Base-by-base conservation (phyloP, 2,113 vertebrate genomes). In the Amphilophus citrinellus region DNA sequence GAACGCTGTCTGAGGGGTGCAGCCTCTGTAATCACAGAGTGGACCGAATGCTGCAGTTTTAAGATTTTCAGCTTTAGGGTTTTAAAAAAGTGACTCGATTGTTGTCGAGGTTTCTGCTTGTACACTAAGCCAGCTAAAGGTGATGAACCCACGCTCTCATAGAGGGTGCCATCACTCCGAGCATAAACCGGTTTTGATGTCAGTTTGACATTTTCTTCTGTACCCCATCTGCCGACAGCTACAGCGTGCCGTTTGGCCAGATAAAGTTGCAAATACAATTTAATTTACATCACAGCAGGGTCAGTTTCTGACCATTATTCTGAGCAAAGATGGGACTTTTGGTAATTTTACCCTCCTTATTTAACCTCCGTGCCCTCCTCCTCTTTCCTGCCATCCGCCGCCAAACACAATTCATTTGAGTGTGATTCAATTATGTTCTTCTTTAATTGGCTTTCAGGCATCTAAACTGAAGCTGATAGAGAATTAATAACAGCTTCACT, bases 391-490 rank as follows among this genome's bases (percentile, higher is more conserved):
- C 81, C 83, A 82, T 83, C 60, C 85, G 50, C 88, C 89, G 87
- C 82, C 65, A 6, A 87, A 66, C 91, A 93, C 87, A 91, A 85
- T 94, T 95, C 92, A 93, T 95, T 92, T 94, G 79, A 85, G 87
- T 90, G 89, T 95, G 87, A 94, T 94, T 94, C 93, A 95, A 94
- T 96, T 95, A 95, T 87, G 84, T 73, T 82, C 77, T 68, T 63
- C 87, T 94, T 94, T 95, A 96, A 95, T 95, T 95, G 94, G 92
- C 91, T 95, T 91, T 93, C 90, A 95, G 92, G 89, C 93, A 93
- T 93, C 94, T 89, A 92, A 94, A 95, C 92, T 91, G 84, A 96
- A 96, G 92, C 89, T 90, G 91, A 96, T 94, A 89, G 90, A 86
- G 90, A 94, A 95, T 94, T 94, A 95, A 95, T 94, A 93, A 94